Conservation (phyloP, 2,113 vertebrate species). For the Oreochromis spilurus region DNA sequence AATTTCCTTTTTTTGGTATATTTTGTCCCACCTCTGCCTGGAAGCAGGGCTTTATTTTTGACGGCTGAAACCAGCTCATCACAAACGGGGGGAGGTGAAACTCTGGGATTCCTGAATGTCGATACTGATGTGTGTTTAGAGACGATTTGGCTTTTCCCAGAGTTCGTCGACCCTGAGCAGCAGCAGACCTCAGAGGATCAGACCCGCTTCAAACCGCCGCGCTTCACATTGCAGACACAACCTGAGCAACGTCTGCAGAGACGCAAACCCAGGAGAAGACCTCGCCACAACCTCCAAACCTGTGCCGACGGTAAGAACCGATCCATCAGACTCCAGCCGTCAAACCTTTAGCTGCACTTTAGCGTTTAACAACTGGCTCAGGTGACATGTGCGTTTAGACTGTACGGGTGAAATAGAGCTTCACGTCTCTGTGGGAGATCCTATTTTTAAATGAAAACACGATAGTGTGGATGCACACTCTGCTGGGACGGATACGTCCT, state of each 20-base stretch:
- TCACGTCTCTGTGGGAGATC: rapidly evolving
- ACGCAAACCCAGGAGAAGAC: background rate
- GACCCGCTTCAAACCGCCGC: background rate
- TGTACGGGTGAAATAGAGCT: rapidly evolving
- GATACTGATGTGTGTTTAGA: conserved; percentile 16
- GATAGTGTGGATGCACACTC: background rate
- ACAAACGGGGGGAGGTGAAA: background rate
- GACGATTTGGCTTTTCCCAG: background rate
- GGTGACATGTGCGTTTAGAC: background rate
- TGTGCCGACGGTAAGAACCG: background rate
- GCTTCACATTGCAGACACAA: background rate
- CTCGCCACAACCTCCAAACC: background rate
- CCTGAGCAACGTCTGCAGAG: background rate
- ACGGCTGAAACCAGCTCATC: background rate
- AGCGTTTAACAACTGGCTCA: rapidly evolving
- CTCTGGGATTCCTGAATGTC: background rate
- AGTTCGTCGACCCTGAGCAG: conserved; percentile 9
- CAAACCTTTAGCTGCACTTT: background rate
- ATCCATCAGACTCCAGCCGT: background rate
- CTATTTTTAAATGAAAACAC: background rate
- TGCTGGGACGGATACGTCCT: rapidly evolving
- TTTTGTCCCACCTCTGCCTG: rapidly evolving
- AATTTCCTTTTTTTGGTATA: background rate
- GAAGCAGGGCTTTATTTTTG: background rate
- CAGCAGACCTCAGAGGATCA: background rate